Percentiles rank a stretch among this genome's conserved stretches.
phyloP scores from a whole-genome alignment of 2,113 vertebrate species.

The Malurus elegans region DNA sequence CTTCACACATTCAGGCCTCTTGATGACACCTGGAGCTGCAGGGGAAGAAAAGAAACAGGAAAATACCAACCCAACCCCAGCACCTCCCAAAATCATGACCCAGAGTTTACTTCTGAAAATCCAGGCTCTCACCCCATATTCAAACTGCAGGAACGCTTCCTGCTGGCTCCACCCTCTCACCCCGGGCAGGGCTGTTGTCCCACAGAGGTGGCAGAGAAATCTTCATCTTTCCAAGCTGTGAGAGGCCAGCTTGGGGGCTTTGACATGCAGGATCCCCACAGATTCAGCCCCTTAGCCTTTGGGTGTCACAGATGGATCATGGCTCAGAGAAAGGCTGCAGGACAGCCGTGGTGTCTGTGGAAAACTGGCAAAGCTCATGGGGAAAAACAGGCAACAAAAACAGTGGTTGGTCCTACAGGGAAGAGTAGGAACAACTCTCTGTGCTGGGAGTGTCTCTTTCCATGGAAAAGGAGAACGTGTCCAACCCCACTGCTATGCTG shows the following conservation, averaged over 20 bases:
- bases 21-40: neutral
- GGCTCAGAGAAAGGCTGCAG: neutral
- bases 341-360: neutral
- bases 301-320: rapidly evolving
- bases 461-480: neutral
- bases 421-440: neutral
- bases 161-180: neutral
- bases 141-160: rapidly evolving
- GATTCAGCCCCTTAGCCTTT: neutral
- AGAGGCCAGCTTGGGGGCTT: neutral
- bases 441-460: neutral
- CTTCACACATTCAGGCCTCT: neutral
- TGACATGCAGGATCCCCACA: rapidly evolving
- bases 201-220: neutral
- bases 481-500: rapidly evolving
- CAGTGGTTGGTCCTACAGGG: neutral
- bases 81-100: neutral
- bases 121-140: neutral
- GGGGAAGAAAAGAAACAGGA: neutral
- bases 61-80: neutral
- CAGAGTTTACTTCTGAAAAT: neutral
- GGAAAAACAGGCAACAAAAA: neutral
- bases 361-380: neutral
- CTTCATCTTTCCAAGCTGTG: neutral
- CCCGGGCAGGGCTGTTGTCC: rapidly evolving